A percentile compares a stretch with the other conserved stretches of the same genome.
phyloP scores from a whole-genome alignment of 1,140 invertebrate genomes.

The Zeugodacus cucurbitae region DNA sequence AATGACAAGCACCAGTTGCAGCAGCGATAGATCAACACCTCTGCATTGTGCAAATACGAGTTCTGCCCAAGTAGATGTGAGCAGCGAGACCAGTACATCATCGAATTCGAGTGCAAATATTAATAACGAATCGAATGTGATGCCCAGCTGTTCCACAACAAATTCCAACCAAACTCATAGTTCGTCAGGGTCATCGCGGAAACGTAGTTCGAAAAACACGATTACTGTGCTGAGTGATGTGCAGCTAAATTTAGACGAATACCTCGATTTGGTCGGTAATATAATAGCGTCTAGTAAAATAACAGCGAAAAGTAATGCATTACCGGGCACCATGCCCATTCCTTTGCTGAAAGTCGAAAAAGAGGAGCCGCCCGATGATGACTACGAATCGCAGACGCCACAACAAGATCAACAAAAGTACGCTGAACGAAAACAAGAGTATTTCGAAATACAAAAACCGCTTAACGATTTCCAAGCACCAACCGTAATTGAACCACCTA shows the following conservation, averaged over 20 bases:
- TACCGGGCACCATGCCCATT: conserved; percentile 56
- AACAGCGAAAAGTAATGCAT: conserved; percentile 47
- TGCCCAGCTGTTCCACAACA: neutral
- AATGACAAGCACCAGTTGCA: neutral
- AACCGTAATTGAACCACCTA: conserved; percentile 43
- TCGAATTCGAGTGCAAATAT: neutral
- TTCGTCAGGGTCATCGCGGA: neutral
- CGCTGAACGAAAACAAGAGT: neutral
- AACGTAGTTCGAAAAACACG: conserved; percentile 51
- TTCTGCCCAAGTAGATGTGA: neutral
- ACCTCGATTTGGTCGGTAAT: conserved; percentile 61
- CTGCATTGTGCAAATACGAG: too few species aligned
- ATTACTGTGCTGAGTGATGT: conserved; percentile 63
- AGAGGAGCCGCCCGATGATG: conserved; percentile 59
- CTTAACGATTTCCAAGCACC: neutral
- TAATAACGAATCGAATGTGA: neutral
- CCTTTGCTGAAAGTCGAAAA: conserved; percentile 62
- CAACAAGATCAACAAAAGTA: neutral
- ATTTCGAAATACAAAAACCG: conserved; percentile 5
- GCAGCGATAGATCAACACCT: neutral
- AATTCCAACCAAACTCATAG: neutral
- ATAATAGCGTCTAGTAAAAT: conserved; percentile 63
- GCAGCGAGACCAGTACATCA: neutral
- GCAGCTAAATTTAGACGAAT: conserved; percentile 63
- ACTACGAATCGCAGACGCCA: neutral